Conservation (phyloP, 2,113 vertebrate genomes). For the Chloropsis hardwickii region DNA sequence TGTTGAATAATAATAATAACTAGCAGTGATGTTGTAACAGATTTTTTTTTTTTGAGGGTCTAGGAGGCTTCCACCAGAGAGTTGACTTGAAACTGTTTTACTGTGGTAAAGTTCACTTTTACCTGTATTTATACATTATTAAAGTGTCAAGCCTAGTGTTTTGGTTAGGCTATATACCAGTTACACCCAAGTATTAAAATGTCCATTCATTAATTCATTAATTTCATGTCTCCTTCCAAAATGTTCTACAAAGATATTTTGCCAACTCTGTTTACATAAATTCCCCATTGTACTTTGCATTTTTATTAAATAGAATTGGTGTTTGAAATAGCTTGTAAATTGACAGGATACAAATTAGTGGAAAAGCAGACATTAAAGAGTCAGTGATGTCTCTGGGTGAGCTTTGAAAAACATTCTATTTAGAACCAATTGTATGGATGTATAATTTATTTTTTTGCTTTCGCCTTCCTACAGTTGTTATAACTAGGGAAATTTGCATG, state of each 20-base stretch:
- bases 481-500: constrained; percentile 20
- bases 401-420: constrained; percentile 46
- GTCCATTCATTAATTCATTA: constrained; percentile 10
- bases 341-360: constrained; percentile 53
- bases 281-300: constrained; percentile 45
- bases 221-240: constrained; percentile 11
- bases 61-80: not conserved
- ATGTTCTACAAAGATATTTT: constrained; percentile 30
- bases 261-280: constrained; percentile 45
- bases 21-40: not conserved
- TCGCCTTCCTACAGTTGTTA: not conserved
- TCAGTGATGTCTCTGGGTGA: constrained; percentile 18
- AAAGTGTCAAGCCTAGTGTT: not conserved
- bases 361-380: constrained; percentile 19
- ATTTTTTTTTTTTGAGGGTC: not conserved
- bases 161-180: not conserved
- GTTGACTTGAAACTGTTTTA: not conserved
- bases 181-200: not conserved
- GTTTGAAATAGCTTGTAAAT: constrained; percentile 52
- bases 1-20: not conserved
- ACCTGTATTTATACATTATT: not conserved
- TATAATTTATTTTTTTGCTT: constrained; percentile 37
- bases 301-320: constrained; percentile 56
- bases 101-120: not conserved
- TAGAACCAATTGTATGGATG: not conserved